A percentile compares a stretch with the other conserved stretches of the same genome.
These are phyloP conservation scores for Haplotaxodon microlepis DNA, from an alignment of 2,113 vertebrate species.

Conservation along the genomic window DNA sequence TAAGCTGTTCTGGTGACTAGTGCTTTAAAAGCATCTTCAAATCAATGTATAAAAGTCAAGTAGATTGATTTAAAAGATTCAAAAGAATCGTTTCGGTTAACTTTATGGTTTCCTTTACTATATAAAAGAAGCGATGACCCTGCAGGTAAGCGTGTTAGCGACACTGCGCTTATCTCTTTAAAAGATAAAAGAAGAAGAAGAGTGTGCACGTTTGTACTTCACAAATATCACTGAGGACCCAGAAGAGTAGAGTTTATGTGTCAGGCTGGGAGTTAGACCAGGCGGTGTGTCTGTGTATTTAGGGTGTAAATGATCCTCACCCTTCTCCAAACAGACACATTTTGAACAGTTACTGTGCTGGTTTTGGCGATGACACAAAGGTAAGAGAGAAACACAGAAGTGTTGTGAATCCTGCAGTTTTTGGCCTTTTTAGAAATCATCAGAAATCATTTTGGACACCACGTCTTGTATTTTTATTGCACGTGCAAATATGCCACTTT, in stretches of 20 bases:
- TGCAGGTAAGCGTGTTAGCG: not conserved
- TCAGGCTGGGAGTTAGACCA: not conserved
- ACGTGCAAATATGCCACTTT: not conserved
- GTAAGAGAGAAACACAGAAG: not conserved
- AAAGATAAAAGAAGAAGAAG: not conserved
- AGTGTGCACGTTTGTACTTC: not conserved
- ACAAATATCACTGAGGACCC: rapidly evolving
- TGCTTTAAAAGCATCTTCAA: not conserved
- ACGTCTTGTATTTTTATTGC: not conserved
- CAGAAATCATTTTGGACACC: not conserved
- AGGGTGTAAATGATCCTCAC: not conserved
- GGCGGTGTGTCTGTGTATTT: not conserved
- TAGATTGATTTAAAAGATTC: not conserved
- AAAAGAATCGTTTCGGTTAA: not conserved
- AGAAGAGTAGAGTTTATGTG: not conserved
- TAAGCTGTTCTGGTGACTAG: not conserved
- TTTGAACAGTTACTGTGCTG: not conserved
- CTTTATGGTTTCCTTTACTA: not conserved
- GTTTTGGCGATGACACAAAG: not conserved
- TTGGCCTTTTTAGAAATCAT: not conserved
- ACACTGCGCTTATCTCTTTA: not conserved
- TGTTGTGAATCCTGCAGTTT: not conserved
- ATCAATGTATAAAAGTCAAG: not conserved
- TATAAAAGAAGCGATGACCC: not conserved
- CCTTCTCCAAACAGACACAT: not conserved